These are phyloP conservation scores for Synergus japonicus DNA, from an alignment of 2,888 invertebrate species.

Conservation along the genomic window DNA sequence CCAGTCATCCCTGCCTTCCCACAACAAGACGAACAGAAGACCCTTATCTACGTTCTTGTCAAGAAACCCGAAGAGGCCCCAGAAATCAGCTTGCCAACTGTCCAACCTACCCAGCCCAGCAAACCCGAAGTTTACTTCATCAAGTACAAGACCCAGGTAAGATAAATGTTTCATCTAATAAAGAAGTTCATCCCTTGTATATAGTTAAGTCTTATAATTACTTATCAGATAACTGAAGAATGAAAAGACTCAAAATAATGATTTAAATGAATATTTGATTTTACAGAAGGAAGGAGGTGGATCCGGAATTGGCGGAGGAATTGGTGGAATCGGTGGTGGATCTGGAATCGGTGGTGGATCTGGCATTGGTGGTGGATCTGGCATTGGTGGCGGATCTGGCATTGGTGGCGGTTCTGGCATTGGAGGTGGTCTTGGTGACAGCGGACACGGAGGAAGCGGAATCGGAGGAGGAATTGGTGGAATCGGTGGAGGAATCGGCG, in stretches of 20 bases:
- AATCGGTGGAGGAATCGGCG: slow-evolving; percentile 65
- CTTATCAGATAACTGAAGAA: not conserved
- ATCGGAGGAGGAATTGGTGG: slow-evolving; percentile 64
- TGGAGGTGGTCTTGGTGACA: slow-evolving; percentile 63
- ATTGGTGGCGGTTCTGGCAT: slow-evolving; percentile 66
- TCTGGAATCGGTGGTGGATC: slow-evolving; percentile 48
- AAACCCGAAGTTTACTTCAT: slow-evolving; percentile 96
- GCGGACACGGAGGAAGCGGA: slow-evolving; percentile 64
- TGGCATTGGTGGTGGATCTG: slow-evolving; percentile 10
- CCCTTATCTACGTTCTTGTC: slow-evolving; percentile 91
- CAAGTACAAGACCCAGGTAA: slow-evolving; percentile 86
- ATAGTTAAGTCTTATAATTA: too few relatives aligned
- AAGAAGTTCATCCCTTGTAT: too few relatives aligned
- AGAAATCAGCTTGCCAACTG: slow-evolving; percentile 87
- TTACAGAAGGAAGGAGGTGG: slow-evolving; percentile 66
- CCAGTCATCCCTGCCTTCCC: slow-evolving; percentile 87
- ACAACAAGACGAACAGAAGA: slow-evolving; percentile 92
- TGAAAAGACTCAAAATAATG: not conserved
- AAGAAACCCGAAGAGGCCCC: slow-evolving; percentile 92
- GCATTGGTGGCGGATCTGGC: slow-evolving; percentile 64
- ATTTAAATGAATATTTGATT: not conserved
- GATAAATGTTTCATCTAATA: not conserved
- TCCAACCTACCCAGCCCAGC: slow-evolving; percentile 89
- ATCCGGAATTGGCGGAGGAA: slow-evolving; percentile 55
- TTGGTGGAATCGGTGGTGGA: slow-evolving; percentile 61